Base-by-base conservation (phyloP, 2,888 invertebrate species). In the Sarcophaga carnaria region DNA sequence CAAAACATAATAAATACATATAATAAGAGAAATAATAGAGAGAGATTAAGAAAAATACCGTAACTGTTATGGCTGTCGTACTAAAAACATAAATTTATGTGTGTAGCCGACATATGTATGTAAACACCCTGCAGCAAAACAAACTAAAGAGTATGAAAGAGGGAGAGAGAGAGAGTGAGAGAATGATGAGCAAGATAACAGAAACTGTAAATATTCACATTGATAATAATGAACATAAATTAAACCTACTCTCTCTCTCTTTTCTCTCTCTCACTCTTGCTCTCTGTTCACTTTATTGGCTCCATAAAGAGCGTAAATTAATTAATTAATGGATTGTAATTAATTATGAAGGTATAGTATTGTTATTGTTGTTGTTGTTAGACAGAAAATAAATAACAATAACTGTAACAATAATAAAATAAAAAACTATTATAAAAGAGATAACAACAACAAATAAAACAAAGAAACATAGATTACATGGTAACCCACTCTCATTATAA, bases 321-420 rank as follows among this genome's bases (percentile, higher is more conserved):
- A 91, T 91, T 91, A 92, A 92, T 91, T 92, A 92, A 91, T 92
- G 90, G 89, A 89, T 92, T 91, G 90, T 90, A 91, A 92, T 91
- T 92, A 92, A 91, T 92, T 91, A 91, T 90, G 89, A 89, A 90
- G 90, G 90, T 87, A 79, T 76, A 67, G 88, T 89, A 87, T 90
- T 89, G 88, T 45, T 49, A 20, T 63, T 72, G 12, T 14, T 49
- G 54, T 14, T 12, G 54, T 14, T 54, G 54, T 54, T 54, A 54
- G 14, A 54, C 3, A 54, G 20, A 54, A 54, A 54, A 54, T 54
- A 54, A 54, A 54, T 54, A 54, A 54, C 54, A 54, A 54, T 54
- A 54, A 54, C 17, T 54, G 54, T 54, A 54, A 54, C 17, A 17
- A 54, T 17, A 14, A 54, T 2, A 54, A 12, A 54, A 17, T 54